Evolutionary conservation across 2,888 invertebrate genomes (phyloP).

Genomic region (Tanypteryx hageni): DNA sequence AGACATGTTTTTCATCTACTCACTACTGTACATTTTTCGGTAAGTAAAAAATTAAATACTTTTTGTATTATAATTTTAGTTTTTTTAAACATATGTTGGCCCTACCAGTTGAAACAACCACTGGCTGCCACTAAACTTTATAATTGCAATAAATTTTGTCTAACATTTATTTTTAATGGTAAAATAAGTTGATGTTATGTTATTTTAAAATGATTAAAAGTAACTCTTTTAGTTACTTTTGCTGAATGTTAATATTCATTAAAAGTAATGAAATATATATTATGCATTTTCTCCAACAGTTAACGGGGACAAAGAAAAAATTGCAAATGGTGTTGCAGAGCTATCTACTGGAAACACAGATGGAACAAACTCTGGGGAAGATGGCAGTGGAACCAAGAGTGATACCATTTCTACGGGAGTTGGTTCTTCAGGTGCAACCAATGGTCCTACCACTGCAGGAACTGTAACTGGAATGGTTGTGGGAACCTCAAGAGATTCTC

Average conservation of each 20-base stretch:
- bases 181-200: too few species aligned
- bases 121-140: too few species aligned
- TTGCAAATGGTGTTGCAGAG: constrained; percentile 72
- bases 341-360: constrained; percentile 68
- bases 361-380: constrained; percentile 67
- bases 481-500: constrained; percentile 68
- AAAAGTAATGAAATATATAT: neutral
- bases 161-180: too few species aligned
- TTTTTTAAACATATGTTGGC: too few species aligned
- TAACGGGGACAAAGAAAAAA: constrained; percentile 64
- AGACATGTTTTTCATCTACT: too few species aligned
- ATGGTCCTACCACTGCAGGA: constrained; percentile 13
- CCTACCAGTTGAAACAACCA: too few species aligned
- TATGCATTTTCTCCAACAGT: neutral
- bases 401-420: neutral
- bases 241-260: neutral
- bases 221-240: neutral
- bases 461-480: constrained; percentile 36
- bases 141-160: too few species aligned
- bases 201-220: too few species aligned
- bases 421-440: constrained; percentile 4
- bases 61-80: too few species aligned
- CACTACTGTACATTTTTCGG: too few species aligned
- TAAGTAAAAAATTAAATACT: too few species aligned
- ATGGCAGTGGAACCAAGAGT: neutral